These are phyloP conservation scores for Drosophila funebris DNA, from an alignment of 1,140 invertebrate species.

Conservation along the genomic window DNA sequence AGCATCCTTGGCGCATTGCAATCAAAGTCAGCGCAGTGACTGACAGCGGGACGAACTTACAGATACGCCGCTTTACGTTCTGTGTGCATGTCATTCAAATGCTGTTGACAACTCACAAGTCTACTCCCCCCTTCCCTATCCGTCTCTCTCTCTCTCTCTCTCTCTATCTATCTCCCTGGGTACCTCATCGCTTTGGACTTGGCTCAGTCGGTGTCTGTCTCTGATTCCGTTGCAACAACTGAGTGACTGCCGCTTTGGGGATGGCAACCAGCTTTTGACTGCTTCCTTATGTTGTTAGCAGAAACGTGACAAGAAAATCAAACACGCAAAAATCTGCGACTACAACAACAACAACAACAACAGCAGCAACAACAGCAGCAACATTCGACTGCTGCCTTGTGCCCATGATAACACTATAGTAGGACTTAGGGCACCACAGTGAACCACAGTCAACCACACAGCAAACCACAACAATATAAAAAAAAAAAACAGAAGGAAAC, in stretches of 20 bases:
- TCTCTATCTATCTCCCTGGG: too few species aligned
- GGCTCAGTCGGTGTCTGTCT: neutral
- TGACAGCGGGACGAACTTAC: slow-evolving; percentile 64
- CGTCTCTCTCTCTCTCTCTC: neutral
- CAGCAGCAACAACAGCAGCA: slow-evolving; percentile 17
- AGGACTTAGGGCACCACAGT: slow-evolving; percentile 14
- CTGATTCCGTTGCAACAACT: slow-evolving; percentile 20
- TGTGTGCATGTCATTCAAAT: slow-evolving; percentile 68
- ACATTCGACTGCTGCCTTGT: slow-evolving; percentile 25
- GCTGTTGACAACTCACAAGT: slow-evolving; percentile 65
- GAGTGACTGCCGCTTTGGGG: slow-evolving; percentile 44
- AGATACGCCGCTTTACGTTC: slow-evolving; percentile 48
- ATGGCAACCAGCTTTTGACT: slow-evolving; percentile 68
- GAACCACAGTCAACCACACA: slow-evolving; percentile 16
- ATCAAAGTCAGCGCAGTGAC: slow-evolving; percentile 66
- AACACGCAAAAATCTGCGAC: slow-evolving; percentile 72
- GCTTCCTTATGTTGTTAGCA: slow-evolving; percentile 81
- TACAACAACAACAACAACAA: slow-evolving; percentile 36
- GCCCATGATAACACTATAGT: slow-evolving; percentile 37
- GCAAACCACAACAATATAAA: slow-evolving; percentile 14
- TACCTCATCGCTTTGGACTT: too few species aligned
- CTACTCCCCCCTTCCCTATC: neutral
- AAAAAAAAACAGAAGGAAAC: slow-evolving; percentile 15
- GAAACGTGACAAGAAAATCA: slow-evolving; percentile 81
- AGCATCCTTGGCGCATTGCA: slow-evolving; percentile 76